Percentiles rank a stretch among this genome's conserved stretches.
These are phyloP conservation scores for Dinomys branickii DNA, from an alignment of 2,113 vertebrate species.

Conservation along the genomic window DNA sequence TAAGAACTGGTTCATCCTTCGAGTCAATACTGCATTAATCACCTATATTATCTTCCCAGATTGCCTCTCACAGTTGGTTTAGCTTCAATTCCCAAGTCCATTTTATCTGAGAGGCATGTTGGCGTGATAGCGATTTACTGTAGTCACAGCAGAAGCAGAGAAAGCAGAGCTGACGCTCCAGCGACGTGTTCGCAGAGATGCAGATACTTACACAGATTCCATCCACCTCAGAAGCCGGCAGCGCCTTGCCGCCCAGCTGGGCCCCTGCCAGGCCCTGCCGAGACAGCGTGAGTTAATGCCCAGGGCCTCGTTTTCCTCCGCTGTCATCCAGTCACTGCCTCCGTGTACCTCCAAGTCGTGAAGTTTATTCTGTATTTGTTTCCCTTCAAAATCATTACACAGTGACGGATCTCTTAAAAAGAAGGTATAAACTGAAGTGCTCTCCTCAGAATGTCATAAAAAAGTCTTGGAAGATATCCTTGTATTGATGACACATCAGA, in stretches of 20 bases:
- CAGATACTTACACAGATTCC: neutral
- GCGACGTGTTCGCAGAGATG: neutral
- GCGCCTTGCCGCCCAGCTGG: neutral
- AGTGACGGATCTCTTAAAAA: neutral
- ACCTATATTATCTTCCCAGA: conserved; percentile 57
- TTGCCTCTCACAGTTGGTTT: conserved; percentile 70
- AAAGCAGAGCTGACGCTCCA: neutral
- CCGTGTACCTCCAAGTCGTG: neutral
- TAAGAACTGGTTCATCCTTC: conserved; percentile 59
- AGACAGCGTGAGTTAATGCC: neutral
- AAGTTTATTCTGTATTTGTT: neutral
- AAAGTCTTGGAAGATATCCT: neutral
- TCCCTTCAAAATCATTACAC: neutral
- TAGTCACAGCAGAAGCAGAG: neutral
- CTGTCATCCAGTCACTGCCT: neutral
- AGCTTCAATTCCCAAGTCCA: conserved; percentile 59
- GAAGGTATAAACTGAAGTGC: neutral
- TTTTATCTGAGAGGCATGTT: conserved; percentile 61
- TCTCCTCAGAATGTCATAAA: neutral
- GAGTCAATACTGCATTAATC: conserved; percentile 65
- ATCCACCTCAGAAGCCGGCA: neutral
- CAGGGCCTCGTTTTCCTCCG: neutral
- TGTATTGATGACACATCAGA: neutral
- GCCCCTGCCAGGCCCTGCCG: neutral
- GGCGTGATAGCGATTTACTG: conserved; percentile 24